Conservation (phyloP, 1,140 invertebrate species). For the Mactra quadrangularis region DNA sequence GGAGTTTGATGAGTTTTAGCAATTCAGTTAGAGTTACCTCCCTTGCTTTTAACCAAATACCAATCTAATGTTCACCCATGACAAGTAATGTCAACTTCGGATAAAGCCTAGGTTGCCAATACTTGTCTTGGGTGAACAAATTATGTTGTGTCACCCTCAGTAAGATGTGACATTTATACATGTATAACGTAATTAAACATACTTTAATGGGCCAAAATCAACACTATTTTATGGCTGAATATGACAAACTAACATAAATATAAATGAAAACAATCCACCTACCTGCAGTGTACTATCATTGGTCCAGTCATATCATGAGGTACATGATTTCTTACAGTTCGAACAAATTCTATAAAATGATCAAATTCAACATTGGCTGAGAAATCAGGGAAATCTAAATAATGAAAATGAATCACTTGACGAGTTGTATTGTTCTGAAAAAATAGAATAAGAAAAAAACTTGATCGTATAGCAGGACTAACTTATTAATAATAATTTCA, state of each 20-base stretch:
- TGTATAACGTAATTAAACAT: no score
- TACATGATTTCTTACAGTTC: slow-evolving; percentile 62
- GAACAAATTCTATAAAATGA: slow-evolving; percentile 68
- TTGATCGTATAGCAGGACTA: neutral
- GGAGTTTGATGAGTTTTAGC: no score
- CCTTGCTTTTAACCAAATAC: no score
- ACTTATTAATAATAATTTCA: no score
- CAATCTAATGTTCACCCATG: no score
- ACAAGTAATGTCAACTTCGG: no score
- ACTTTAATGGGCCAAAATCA: neutral
- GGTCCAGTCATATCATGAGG: slow-evolving; percentile 60
- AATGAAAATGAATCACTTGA: slow-evolving; percentile 69
- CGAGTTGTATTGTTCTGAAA: slow-evolving; percentile 56
- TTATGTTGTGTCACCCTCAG: no score
- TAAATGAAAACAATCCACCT: neutral
- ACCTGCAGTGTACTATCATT: slow-evolving; percentile 74
- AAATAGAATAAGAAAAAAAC: neutral
- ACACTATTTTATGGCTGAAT: neutral
- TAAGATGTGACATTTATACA: no score
- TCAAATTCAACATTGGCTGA: slow-evolving; percentile 65
- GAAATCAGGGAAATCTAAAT: slow-evolving; percentile 70
- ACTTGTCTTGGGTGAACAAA: no score
- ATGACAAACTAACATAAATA: neutral
- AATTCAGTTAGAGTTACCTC: no score
- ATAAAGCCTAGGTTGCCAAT: no score